A percentile compares a stretch with the other conserved stretches of the same genome.
These are phyloP conservation scores for Archips crataeganus DNA, from an alignment of 2,888 invertebrate genomes.

Conservation along the genomic window DNA sequence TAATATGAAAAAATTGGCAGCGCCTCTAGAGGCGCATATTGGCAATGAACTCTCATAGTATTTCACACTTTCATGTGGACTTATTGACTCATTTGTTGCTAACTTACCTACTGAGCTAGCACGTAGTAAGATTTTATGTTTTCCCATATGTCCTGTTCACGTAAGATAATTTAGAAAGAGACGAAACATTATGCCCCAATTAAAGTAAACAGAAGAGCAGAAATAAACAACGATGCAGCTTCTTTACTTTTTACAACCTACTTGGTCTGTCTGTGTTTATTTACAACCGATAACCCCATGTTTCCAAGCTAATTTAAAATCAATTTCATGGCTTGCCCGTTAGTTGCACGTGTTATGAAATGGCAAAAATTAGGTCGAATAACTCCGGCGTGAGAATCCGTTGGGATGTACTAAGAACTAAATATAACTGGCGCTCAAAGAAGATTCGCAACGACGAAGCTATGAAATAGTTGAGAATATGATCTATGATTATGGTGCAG, in stretches of 20 bases:
- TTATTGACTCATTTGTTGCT: too few relatives aligned
- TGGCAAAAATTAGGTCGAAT: constrained; percentile 67
- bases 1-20: too few relatives aligned
- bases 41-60: too few relatives aligned
- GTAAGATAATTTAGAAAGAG: background rate
- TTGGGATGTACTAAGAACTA: constrained; percentile 32
- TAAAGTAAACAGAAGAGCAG: background rate
- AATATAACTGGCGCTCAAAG: constrained; percentile 29
- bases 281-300: constrained; percentile 34
- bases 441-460: constrained; percentile 9
- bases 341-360: constrained; percentile 64
- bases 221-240: background rate
- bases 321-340: constrained; percentile 35
- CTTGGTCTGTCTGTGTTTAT: constrained; percentile 22
- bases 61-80: too few relatives aligned
- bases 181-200: background rate
- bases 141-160: background rate
- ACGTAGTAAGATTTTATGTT: too few relatives aligned
- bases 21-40: too few relatives aligned
- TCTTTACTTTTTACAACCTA: constrained; percentile 26
- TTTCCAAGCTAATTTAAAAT: constrained; percentile 37
- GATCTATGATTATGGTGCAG: constrained; percentile 1
- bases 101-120: too few relatives aligned
- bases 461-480: constrained; percentile 12
- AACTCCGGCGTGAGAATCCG: constrained; percentile 61